Conservation (phyloP, 2,113 vertebrate species). For the Elephas maximus region DNA sequence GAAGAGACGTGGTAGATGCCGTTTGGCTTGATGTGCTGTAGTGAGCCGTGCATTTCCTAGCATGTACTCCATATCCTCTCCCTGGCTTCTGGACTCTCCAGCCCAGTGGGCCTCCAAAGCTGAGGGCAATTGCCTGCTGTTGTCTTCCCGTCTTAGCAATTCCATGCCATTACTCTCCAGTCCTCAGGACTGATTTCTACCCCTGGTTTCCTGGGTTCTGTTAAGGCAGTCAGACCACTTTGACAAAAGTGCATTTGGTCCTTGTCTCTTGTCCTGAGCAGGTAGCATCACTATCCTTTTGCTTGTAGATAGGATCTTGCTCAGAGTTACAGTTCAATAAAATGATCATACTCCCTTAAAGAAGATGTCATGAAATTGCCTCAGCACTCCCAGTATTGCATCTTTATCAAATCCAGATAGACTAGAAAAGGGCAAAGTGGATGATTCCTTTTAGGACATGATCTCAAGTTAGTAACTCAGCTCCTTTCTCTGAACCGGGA, state of each 20-base stretch:
- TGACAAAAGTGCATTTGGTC: not conserved
- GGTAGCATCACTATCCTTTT: not conserved
- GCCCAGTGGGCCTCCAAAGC: not conserved
- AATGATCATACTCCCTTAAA: not conserved
- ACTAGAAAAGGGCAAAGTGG: not conserved
- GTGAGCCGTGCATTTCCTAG: conserved; percentile 13
- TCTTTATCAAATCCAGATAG: not conserved
- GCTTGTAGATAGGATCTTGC: not conserved
- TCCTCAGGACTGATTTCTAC: not conserved
- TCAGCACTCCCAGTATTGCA: not conserved
- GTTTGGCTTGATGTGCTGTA: not conserved
- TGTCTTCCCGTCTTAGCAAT: not conserved
- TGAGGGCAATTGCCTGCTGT: not conserved
- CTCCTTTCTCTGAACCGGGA: not conserved
- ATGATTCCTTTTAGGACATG: not conserved
- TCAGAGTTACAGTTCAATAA: conserved; percentile 11
- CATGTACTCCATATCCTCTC: not conserved
- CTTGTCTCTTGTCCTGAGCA: not conserved
- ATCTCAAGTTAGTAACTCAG: not conserved
- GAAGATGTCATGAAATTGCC: not conserved
- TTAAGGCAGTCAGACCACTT: not conserved
- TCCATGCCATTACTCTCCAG: not conserved
- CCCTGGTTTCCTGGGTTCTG: not conserved
- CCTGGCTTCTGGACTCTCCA: not conserved
- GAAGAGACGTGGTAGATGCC: not conserved